phyloP scores from a whole-genome alignment of 1,140 invertebrate species.

The Drosophila rufa region DNA sequence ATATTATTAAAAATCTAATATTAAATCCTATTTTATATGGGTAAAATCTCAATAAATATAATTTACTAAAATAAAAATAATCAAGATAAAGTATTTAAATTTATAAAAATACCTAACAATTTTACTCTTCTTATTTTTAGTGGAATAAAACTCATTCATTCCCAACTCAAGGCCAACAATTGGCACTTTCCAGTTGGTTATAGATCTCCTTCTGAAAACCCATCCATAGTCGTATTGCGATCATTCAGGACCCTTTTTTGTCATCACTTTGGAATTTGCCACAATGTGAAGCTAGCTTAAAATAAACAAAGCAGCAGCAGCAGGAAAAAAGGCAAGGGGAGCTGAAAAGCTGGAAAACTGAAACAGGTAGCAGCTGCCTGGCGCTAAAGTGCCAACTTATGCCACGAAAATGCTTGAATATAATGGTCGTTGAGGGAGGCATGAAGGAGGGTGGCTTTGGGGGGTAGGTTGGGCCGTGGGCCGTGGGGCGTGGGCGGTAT shows the following conservation, averaged over 20 bases:
- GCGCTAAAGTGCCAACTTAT: constrained; percentile 82
- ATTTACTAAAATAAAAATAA: too few species aligned
- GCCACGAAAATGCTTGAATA: constrained; percentile 80
- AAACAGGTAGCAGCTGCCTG: constrained; percentile 78
- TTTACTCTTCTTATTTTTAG: not conserved
- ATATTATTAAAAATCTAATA: too few species aligned
- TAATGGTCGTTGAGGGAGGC: constrained; percentile 69
- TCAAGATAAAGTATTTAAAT: too few species aligned
- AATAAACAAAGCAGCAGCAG: constrained; percentile 18
- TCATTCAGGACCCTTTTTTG: not conserved
- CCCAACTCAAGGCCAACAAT: constrained; percentile 12
- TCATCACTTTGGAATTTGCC: constrained; percentile 8
- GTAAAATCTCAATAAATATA: too few species aligned
- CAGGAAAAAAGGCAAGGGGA: constrained; percentile 4
- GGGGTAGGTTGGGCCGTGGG: not conserved
- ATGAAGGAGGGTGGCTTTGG: constrained; percentile 27
- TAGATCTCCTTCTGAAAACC: not conserved
- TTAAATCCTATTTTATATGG: too few species aligned
- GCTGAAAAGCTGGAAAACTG: constrained; percentile 48
- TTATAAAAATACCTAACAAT: not conserved
- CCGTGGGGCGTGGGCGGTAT: constrained; percentile 38
- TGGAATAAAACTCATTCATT: constrained; percentile 7
- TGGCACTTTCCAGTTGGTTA: not conserved
- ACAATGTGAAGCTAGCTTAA: constrained; percentile 27
- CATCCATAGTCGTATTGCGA: constrained; percentile 5